These are phyloP conservation scores for Urophycis tenuis DNA, from an alignment of 2,797 vertebrate species.

Conservation along the genomic window DNA sequence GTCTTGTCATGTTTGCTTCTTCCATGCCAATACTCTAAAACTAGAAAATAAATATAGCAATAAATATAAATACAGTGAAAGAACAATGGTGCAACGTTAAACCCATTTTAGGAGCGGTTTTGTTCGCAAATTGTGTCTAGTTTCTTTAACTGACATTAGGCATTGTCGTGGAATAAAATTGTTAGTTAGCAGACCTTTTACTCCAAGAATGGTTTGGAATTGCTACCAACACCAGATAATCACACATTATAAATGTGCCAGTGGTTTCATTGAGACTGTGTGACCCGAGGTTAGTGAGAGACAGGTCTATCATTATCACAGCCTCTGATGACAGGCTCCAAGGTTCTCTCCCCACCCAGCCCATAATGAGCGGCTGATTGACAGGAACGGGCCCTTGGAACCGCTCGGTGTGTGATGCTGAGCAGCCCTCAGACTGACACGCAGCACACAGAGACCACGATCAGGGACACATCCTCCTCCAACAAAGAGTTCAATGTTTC, in stretches of 20 bases:
- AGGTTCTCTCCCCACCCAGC: conserved; percentile 6
- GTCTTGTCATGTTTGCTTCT: neutral
- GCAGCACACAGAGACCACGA: neutral
- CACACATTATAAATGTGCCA: neutral
- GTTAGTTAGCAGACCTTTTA: neutral
- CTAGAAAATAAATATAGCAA: too few species aligned
- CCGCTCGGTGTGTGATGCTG: neutral
- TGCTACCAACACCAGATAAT: neutral
- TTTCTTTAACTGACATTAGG: neutral
- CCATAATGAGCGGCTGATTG: neutral
- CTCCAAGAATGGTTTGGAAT: neutral
- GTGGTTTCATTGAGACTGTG: neutral
- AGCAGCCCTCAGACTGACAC: neutral
- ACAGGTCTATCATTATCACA: conserved; percentile 22
- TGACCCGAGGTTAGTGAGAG: neutral
- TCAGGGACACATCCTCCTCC: neutral
- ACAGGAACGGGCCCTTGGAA: neutral
- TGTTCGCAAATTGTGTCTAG: neutral
- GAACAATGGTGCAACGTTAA: neutral
- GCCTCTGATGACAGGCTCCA: conserved; percentile 7
- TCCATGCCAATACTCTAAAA: too few species aligned
- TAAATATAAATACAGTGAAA: neutral
- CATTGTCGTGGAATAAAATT: neutral
- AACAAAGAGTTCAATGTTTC: neutral
- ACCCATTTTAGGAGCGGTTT: neutral